Conservation (phyloP, 2,797 vertebrate species). For the Hemitrygon akajei region DNA sequence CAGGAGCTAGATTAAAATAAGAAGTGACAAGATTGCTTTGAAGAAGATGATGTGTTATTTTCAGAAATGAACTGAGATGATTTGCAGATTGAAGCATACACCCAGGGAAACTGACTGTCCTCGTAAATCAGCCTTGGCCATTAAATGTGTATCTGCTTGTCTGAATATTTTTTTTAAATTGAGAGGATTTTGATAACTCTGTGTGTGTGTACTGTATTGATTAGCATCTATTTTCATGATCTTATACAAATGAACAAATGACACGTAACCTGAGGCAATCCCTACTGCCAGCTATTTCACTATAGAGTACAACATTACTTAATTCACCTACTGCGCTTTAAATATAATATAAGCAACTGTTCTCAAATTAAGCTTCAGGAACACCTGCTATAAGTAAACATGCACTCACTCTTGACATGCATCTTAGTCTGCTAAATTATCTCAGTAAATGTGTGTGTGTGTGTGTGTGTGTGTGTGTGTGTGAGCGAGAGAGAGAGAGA, state of each 20-base stretch:
- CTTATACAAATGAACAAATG: neutral
- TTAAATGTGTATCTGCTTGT: neutral
- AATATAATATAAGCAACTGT: neutral
- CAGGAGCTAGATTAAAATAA: neutral
- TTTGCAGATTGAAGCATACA: neutral
- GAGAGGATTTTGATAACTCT: neutral
- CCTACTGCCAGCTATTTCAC: neutral
- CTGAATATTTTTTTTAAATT: neutral
- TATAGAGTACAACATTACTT: neutral
- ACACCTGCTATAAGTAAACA: neutral
- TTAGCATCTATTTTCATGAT: neutral
- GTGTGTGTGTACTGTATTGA: neutral
- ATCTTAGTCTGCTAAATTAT: neutral
- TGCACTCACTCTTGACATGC: neutral
- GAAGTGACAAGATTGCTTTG: neutral
- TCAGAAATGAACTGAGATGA: too few relatives aligned
- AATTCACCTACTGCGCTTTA: neutral
- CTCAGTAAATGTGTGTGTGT: neutral
- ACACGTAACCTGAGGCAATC: neutral
- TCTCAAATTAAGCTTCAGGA: neutral
- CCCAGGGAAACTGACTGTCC: neutral
- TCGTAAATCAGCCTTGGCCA: neutral
- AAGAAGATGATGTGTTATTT: neutral
- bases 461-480: too few relatives aligned
- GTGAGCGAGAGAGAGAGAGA: too few relatives aligned